Evolutionary conservation across 2,113 vertebrate genomes (phyloP).

Genomic region (Nymphicus hollandicus): DNA sequence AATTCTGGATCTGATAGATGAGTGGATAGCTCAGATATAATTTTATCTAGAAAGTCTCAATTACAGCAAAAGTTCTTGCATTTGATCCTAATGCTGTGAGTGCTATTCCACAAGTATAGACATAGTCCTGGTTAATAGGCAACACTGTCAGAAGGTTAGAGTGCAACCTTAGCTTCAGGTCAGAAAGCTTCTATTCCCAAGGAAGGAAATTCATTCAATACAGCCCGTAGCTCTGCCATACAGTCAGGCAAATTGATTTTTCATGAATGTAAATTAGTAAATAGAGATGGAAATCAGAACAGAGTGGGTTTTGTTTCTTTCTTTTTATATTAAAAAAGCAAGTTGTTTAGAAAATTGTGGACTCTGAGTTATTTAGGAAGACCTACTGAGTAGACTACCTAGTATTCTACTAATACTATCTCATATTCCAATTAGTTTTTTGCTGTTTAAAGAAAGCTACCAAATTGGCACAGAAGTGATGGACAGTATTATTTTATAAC

Average conservation of each 20-base stretch:
- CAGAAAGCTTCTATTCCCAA: neutral
- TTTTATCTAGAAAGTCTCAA: neutral
- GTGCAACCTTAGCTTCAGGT: neutral
- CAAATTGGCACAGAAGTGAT: neutral
- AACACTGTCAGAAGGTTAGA: neutral
- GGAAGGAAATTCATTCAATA: neutral
- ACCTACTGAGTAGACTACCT: neutral
- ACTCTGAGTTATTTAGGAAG: neutral
- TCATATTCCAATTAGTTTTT: neutral
- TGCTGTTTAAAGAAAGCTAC: neutral
- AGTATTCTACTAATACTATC: neutral
- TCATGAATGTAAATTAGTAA: neutral
- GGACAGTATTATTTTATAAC: neutral
- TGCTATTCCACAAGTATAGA: neutral
- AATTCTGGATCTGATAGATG: neutral
- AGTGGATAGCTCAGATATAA: neutral
- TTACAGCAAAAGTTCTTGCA: neutral
- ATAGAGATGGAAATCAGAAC: neutral
- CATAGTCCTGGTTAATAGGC: neutral
- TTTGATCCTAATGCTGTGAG: neutral
- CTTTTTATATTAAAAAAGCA: neutral
- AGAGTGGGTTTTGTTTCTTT: neutral
- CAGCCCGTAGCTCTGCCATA: neutral
- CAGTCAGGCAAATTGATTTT: neutral
- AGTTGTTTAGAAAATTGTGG: neutral